Evolutionary conservation across 2,888 invertebrate genomes (phyloP), one percentile per base, ranked within the genome.

Genomic region (Pollenia angustigena): DNA sequence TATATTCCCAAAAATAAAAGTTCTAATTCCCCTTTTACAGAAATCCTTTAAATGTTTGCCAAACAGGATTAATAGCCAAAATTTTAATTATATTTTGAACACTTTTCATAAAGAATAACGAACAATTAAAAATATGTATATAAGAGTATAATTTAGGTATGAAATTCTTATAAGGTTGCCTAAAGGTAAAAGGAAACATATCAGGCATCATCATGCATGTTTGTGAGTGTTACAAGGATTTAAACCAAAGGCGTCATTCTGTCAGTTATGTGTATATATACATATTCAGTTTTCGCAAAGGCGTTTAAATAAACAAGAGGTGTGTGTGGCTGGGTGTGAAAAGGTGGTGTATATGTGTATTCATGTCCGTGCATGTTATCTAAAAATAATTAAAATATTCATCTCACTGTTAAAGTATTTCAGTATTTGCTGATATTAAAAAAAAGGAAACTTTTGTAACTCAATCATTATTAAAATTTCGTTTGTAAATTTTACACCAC

Each of bases 361-460:
- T 4, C 14, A 58, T 18, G 42, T 52, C 14, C 56, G 56, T 46
- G 11, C 48, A 10, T 72, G 48, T 44, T 32, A 42, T 40, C 42
- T 23, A 44, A 66, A 72, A 58, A 52, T 79, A 74, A 60, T 79
- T 68, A 68, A 72, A 79, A 62, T 44, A 18, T 69, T 50, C 42
- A 9, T 6, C n/a, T 14, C 10, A 44, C 46, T 54, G 54, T 44
- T 46, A 12, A 11, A 62, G 44, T 68, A 64, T 48, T 44, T 32
- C 8, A 8, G 2, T 11, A 18, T 50, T 62, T 44, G n/a, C 44
- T 44, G 16, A 11, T 3, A 18, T 0, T 54, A 10, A 9, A 12
- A 8, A 54, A 18, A 16, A 32, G 6, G 4, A 32, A 32, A 32
- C 32, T 32, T 32, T 32, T 54, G 8, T 18, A 4, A 11, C 18